Evolutionary conservation across 1,140 invertebrate genomes (phyloP), one percentile per base, ranked within the genome.

Genomic region (Asobara japonica): DNA sequence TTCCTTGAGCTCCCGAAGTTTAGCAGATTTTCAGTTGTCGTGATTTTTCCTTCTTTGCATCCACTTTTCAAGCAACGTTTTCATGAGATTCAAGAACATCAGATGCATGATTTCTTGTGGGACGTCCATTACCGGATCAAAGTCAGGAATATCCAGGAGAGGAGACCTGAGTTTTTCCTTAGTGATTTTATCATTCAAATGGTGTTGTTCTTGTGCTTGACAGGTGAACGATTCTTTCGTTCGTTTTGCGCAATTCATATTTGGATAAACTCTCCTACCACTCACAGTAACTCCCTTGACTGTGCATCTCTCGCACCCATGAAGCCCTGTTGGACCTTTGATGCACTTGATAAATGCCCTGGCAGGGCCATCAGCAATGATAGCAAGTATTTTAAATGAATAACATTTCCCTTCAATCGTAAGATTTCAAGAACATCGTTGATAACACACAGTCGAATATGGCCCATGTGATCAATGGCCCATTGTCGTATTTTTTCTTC

Each of bases 51-150:
- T 22, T 25, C 20, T 4, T 2, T 6, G 3, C 6, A 6, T 22
- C n/a, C 6, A 56, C 48, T 56, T 56, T 22, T 22, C 48, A 16
- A n/a, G 3, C 4, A 8, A n/a, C 3, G 3, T n/a, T 45, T 45
- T 45, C 41, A 45, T 45, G 4, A 45, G 6, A n/a, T 45, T 45
- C 6, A 45, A 16, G n/a, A 8, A 45, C 3, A 45, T 4, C 13
- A 45, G 13, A 72, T 78, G 77, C 77, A 77, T 77, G 22, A 66
- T 25, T 68, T 78, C 77, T 30, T 75, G 60, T 13, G 60, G 11
- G 11, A 77, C 30, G 0, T 1, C 3, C 48, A 62, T 70, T 2
- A 78, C 38, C 16, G 65, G 25, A 48, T 78, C 68, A 29, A 75
- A 77, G 10, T 65, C 2, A 6, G 11, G 31, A 6, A 74, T 18